These are phyloP conservation scores for Chrysodeixis includens DNA, from an alignment of 2,888 invertebrate genomes.

Conservation along the genomic window DNA sequence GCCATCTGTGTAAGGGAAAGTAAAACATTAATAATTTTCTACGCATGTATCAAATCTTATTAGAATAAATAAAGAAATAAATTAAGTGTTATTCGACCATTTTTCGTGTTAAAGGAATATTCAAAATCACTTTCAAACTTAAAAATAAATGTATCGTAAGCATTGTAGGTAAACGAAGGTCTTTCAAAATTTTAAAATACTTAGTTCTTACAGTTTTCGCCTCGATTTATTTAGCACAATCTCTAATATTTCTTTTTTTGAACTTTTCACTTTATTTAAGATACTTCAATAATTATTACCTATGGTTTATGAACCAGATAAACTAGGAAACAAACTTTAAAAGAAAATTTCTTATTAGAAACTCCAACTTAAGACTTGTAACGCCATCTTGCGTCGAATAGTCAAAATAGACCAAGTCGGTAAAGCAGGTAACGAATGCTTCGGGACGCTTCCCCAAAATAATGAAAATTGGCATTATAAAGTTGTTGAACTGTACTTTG, in stretches of 20 bases:
- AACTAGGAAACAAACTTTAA: not conserved
- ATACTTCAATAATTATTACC: not conserved
- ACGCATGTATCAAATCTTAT: not conserved
- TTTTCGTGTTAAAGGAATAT: too few species aligned
- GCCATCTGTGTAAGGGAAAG: slow-evolving; percentile 71
- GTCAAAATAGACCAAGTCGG: slow-evolving; percentile 64
- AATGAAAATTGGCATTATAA: slow-evolving; percentile 34
- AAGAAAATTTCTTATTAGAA: slow-evolving; percentile 14
- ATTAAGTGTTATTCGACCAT: too few species aligned
- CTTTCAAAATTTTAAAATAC: too few species aligned
- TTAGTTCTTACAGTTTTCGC: too few species aligned
- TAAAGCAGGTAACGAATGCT: slow-evolving; percentile 77
- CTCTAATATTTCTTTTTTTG: too few species aligned
- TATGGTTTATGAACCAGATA: not conserved
- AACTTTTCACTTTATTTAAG: not conserved
- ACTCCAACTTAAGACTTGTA: slow-evolving; percentile 40
- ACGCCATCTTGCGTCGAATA: slow-evolving; percentile 76
- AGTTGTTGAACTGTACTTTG: slow-evolving; percentile 32
- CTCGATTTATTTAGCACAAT: too few species aligned
- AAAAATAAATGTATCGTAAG: too few species aligned
- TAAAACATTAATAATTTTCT: not conserved
- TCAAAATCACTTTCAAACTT: too few species aligned
- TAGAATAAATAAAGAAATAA: too few species aligned
- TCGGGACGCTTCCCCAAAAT: slow-evolving; percentile 62
- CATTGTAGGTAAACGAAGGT: too few species aligned